Base-by-base conservation (phyloP, 2,797 vertebrate genomes). In the Meriones psammophilus region DNA sequence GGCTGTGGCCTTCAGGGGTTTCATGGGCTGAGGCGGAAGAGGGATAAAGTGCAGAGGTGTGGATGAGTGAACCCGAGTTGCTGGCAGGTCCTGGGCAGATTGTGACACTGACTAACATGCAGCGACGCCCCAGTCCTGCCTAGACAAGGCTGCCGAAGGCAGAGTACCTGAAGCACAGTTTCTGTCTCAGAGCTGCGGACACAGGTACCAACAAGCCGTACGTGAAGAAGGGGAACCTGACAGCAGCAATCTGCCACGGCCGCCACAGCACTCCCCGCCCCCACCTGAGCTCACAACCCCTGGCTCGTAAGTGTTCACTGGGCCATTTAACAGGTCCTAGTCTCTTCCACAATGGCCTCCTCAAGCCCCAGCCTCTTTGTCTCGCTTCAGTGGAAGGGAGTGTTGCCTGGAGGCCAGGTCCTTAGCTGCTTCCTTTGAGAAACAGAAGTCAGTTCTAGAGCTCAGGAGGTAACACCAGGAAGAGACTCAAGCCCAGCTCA, bases 1-100 rank as follows among this genome's bases (percentile, higher is more conserved):
- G 95, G 99, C 99, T 0, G 99, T 99, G 94, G 99, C 99, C 98
- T 99, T 99, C 92, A 99, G 98, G 0, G 99, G 99, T 92, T 99
- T 99, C 99, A 99, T 99, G 81, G 99, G 99, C 99, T 99, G 98
- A 78, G 39, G 95, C 76, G 58, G n/a, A 95, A 85, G 87, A 93
- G 39, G 88, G n/a, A 64, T 24, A 78, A 78, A 58, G 92, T 76
- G 5, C 3, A 5, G 88, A 86, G 64, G 50, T 68, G 4, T 76
- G 2, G 22, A 56, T 56, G 39, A 66, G 46, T 56, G 85, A 73
- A 36, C 18, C 69, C 9, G 62, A 69, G 10, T 50, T 2, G n/a
- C n/a, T 54, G 5, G 79, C 64, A 90, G 83, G 12, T 42, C 66
- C 71, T 8, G 8, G 62, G 33, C 66, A 68, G 58, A 69, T 1